Base-by-base conservation (phyloP, 2,797 vertebrate species). In the Dendrocincla tyrannina region DNA sequence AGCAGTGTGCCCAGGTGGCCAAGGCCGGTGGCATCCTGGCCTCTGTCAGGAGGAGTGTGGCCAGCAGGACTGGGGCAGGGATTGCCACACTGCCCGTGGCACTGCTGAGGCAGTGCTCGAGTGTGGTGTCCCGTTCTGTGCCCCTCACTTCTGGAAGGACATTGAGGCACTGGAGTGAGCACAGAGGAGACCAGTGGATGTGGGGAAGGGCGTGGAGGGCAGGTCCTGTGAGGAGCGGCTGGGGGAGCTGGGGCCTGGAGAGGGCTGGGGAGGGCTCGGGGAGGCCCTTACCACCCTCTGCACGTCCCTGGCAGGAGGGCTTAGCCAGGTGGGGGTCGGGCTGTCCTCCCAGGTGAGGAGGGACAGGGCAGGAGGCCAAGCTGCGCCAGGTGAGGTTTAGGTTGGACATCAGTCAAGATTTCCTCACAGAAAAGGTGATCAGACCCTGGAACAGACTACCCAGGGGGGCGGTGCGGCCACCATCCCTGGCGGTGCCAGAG, bases 251-350 rank as follows among this genome's bases (percentile, higher is more conserved):
- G 13, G 39, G 25, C 47, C 69, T 24, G 55, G 22, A n/a, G 7
- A 7, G 19, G 13, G 35, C 69, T 24, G 55, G 22, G 28, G 7
- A 7, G 19, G 13, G 35, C 18, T 18, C 7, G 2, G 17, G 32
- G 39, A 2, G 15, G 3, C 10, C 41, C 7, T 14, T 28, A 7
- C 13, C 0, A 0, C 10, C 11, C 69, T 47, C 55, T 17, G 18
- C 17, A 9, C 5, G 24, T 22, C 9, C 47, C 33, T 56, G 32
- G n/a, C 37, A 11, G 5, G 55, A 32, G 5, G 5, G 1, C 9
- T 16, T 10, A 22, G 49, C 35, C 35, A 25, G 5, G 7, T 5
- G 16, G 16, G 11, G 27, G 11, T 14, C 3, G 0, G 14, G 10
- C 67, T 17, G 32, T 62, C n/a, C 35, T 37, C 15, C 49, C 18